Evolutionary conservation across 2,113 vertebrate genomes (phyloP).

Genomic region (Ginglymostoma cirratum): DNA sequence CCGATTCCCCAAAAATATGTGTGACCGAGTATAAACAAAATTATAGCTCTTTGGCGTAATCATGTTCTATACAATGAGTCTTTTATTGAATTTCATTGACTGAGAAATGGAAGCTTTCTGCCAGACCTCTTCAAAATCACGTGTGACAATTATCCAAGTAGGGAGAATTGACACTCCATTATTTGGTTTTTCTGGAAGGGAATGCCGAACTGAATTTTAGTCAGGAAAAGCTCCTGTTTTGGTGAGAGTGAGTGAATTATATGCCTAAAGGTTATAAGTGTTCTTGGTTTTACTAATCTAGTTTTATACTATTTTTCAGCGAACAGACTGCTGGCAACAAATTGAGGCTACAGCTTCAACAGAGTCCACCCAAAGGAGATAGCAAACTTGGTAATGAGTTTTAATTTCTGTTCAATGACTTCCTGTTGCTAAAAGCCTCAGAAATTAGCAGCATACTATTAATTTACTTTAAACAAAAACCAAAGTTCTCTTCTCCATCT

Average conservation of each 20-base stretch:
- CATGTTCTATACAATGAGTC: not conserved
- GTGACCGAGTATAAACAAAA: not conserved
- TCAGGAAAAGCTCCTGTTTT: not conserved
- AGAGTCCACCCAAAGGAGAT: constrained; percentile 52
- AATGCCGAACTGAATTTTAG: not conserved
- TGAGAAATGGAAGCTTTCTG: not conserved
- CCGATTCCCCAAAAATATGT: not conserved
- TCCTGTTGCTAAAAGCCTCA: not conserved
- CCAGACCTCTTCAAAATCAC: not conserved
- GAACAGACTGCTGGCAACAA: constrained; percentile 2
- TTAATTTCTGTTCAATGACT: not conserved
- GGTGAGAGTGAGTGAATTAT: not conserved
- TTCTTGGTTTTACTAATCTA: not conserved
- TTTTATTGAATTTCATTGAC: not conserved
- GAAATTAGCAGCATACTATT: not conserved
- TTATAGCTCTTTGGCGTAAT: not conserved
- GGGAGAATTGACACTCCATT: not conserved
- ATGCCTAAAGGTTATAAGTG: not conserved
- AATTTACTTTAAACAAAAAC: not conserved
- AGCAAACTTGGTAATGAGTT: constrained; percentile 56
- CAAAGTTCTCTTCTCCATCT: not conserved
- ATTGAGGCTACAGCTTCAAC: constrained; percentile 38
- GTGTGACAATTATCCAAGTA: not conserved
- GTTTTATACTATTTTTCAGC: not conserved
- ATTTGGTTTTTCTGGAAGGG: not conserved